Conservation (phyloP, 23 tunicate species). For the Styela clava region DNA sequence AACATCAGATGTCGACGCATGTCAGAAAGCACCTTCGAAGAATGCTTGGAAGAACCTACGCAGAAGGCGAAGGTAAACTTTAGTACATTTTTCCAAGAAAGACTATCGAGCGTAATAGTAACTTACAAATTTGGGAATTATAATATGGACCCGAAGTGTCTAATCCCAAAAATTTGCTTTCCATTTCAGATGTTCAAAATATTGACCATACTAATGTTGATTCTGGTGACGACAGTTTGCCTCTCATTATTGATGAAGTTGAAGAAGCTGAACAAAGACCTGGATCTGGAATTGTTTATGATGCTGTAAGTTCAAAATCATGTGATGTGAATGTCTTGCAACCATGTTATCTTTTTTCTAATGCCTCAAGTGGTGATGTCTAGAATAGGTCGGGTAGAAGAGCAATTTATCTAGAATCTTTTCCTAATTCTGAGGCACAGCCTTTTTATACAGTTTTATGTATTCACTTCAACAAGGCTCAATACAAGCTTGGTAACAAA, state of each 20-base stretch:
- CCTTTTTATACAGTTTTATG: too few relatives aligned
- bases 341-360: background rate
- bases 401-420: too few relatives aligned
- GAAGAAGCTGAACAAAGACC: conserved; percentile 75
- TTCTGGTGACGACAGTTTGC: conserved; percentile 79
- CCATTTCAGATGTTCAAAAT: conserved; percentile 16
- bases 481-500: too few relatives aligned
- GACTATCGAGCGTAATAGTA: background rate
- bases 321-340: background rate
- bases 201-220: conserved; percentile 70
- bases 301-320: background rate
- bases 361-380: too few relatives aligned
- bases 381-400: too few relatives aligned
- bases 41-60: conserved; percentile 37
- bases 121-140: background rate
- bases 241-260: conserved; percentile 84
- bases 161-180: too few relatives aligned
- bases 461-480: too few relatives aligned
- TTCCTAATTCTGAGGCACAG: too few relatives aligned
- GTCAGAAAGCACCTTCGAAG: conserved; percentile 60
- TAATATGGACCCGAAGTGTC: too few relatives aligned
- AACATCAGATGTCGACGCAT: conserved; percentile 83
- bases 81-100: too few relatives aligned
- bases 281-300: conserved; percentile 23
- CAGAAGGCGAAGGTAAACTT: conserved; percentile 7